Base-by-base conservation (phyloP, 2,888 invertebrate species). In the Aphidius colemani region DNA sequence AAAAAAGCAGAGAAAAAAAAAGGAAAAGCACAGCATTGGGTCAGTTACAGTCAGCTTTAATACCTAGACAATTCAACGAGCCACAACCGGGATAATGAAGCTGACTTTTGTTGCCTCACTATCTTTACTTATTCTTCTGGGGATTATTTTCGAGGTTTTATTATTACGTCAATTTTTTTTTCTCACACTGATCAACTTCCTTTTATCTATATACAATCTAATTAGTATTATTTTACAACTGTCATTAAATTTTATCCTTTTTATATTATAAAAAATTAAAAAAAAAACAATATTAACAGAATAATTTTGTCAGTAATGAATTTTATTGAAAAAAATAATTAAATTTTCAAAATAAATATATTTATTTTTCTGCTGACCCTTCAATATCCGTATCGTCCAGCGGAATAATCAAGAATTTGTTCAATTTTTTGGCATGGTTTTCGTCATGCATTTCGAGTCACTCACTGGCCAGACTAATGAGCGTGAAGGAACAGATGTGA, bases 31-130 rank as follows among this genome's bases (percentile, higher is more conserved):
- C 75, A 75, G 75, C 74, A 75, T 79, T 78, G 72, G 77, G 73
- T 74, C 77, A 75, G 75, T 76, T 75, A 78, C 73, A 72, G 72
- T 73, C 71, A 75, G 76, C 75, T 73, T 76, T 79, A 80, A 80
- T 78, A 74, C 69, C 67, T 5, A 69, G 71, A 65, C 72, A 75
- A 75, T 71, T 74, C 73, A 74, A 72, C 63, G 71, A 30, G 70
- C 71, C 59, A 71, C 76, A 75, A 74, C 5, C 77, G 80, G 80
- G 76, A 75, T 80, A 80, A 81, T 78, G 77, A 79, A 79, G 76
- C 77, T 80, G 51, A 55, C 59, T 56, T 60, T 55, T 39, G 57
- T 60, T 60, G 45, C 43, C 7, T 46, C 9, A 11, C 53, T 39
- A 39, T 53, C 53, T 18, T 53, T 48, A 48, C 13, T 13, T 41